Evolutionary conservation across 2,113 vertebrate species (phyloP).

Genomic region (Eublepharis macularius): DNA sequence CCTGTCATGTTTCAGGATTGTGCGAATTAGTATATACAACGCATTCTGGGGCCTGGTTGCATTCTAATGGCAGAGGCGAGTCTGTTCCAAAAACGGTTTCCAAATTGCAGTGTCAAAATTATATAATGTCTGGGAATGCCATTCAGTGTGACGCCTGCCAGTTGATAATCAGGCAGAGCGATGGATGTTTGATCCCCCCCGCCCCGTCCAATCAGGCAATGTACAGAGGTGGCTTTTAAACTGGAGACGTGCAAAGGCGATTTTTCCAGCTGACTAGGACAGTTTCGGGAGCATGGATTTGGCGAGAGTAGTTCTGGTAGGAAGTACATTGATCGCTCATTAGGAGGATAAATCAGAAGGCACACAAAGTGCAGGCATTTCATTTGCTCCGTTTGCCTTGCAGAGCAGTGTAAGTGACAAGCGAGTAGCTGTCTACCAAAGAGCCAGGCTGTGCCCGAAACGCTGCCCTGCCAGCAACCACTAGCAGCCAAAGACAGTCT

Average conservation of each 20-base stretch:
- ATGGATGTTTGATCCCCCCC: neutral
- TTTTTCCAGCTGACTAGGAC: conserved; percentile 49
- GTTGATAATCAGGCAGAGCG: conserved; percentile 31
- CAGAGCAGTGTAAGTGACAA: rapidly evolving
- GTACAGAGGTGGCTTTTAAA: conserved; percentile 38
- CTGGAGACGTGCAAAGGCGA: conserved; percentile 41
- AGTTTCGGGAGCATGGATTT: conserved; percentile 26
- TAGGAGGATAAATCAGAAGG: conserved; percentile 55
- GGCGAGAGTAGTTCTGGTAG: conserved; percentile 30
- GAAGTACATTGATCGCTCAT: conserved; percentile 33
- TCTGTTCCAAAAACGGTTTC: neutral
- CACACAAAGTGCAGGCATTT: conserved; percentile 40
- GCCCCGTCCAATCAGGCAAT: conserved; percentile 1
- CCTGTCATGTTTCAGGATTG: too few relatives aligned
- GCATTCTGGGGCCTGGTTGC: neutral
- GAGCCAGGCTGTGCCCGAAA: neutral
- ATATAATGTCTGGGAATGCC: neutral
- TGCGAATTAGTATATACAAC: neutral
- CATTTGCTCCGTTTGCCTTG: neutral
- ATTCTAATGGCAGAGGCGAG: neutral
- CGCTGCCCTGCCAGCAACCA: neutral
- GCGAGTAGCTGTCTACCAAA: rapidly evolving
- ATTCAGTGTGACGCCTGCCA: conserved; percentile 36
- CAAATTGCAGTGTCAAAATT: neutral
- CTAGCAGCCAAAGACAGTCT: neutral